Evolutionary conservation across 35 echinoderm and acorn worm species (phyloP), one percentile per base, ranked within the genome.

Genomic region (Diadema setosum): DNA sequence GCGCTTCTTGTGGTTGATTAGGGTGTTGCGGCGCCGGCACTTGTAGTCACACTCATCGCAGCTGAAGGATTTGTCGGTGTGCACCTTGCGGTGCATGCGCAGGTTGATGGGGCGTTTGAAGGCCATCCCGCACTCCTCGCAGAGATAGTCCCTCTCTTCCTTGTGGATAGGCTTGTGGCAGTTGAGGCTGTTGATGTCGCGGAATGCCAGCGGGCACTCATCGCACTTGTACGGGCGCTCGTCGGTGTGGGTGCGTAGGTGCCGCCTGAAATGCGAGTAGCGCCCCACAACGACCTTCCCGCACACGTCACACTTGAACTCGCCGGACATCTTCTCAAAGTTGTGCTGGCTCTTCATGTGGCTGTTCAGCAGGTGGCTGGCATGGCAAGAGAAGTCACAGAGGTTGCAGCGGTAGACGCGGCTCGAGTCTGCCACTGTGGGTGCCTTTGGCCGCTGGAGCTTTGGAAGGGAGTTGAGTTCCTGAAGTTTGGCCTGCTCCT

Each of bases 171-270:
- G 84, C 42, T 83, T 46, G 41, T 98, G 95, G 21, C 74, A 81
- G 29, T 91, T 94, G 26, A 89, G 82, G 27, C 61, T 67, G 18
- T 85, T 88, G 2, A 46, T 65, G 11, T 78, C 55, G 3, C 45
- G 50, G 56, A 94, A 98, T 20, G 86, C 69, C 16, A 57, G 39
- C 14, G 75, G 74, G 29, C 95, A 98, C 48, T 85, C 81, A 16
- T 64, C 32, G 56, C 95, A 98, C 65, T 94, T 87, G 80, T 87
- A 94, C 21, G 88, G 95, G 45, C 90, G 93, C 27, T 94, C 91
- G 0, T 88, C 91, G 14, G 95, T 91, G 70, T 98, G 95, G 35
- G 80, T 84, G 26, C 75, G 87, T 34, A 91, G 43, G 45, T 98
- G 95, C 34, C 88, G 80, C 26, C 57, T 35, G 39, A 83, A 84